Conservation (phyloP, 2,888 invertebrate genomes). For the Cetonia aurata region DNA sequence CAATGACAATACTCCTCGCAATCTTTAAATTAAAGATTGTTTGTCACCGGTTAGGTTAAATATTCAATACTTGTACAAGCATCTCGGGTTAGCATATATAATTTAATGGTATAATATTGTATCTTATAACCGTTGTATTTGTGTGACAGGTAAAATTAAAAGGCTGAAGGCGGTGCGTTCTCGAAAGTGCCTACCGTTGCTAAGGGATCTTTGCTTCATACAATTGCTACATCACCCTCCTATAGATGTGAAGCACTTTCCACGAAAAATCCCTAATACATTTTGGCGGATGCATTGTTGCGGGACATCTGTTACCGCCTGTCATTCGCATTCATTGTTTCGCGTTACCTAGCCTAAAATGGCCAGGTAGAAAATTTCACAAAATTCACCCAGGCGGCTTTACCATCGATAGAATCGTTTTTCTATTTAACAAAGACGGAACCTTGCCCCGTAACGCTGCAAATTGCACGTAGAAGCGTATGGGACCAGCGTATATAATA, state of each 20-base stretch:
- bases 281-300: constrained; percentile 17
- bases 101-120: too few relatives aligned
- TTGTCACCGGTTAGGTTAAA: too few relatives aligned
- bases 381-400: constrained; percentile 24
- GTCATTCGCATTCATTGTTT: constrained; percentile 16
- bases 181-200: too few relatives aligned
- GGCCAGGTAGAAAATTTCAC: constrained; percentile 29
- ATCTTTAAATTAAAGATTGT: too few relatives aligned
- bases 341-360: too few relatives aligned
- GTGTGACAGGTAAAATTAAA: too few relatives aligned
- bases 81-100: too few relatives aligned
- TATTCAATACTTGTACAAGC: too few relatives aligned
- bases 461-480: constrained; percentile 21
- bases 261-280: constrained; percentile 27
- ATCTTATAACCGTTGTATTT: too few relatives aligned
- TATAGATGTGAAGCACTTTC: constrained; percentile 10
- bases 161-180: too few relatives aligned
- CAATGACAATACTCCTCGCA: too few relatives aligned
- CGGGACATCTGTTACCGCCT: constrained; percentile 26
- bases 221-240: not conserved
- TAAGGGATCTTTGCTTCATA: too few relatives aligned
- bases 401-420: constrained; percentile 24
- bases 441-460: not conserved
- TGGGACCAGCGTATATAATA: not conserved
- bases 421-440: constrained; percentile 17